A percentile compares a stretch with the other conserved stretches of the same genome.
These are phyloP conservation scores for Hymenopus coronatus DNA, from an alignment of 2,888 invertebrate species.

Conservation along the genomic window DNA sequence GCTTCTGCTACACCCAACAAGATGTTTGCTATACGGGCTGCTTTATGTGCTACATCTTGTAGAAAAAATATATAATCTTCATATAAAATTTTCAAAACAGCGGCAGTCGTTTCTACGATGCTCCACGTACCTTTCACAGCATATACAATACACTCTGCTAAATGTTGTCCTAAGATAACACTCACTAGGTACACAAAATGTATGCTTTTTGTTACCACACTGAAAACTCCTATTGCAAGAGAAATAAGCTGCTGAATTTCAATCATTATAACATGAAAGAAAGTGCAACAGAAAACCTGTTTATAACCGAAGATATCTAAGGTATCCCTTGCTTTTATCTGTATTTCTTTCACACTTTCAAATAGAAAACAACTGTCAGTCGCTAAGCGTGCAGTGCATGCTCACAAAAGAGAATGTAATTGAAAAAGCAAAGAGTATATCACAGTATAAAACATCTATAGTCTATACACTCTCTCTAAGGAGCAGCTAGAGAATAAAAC, in stretches of 20 bases:
- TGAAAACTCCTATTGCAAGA: not conserved
- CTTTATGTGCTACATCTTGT: conserved; percentile 7
- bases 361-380: too few species aligned
- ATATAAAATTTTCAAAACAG: conserved; percentile 1
- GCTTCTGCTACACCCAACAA: not conserved
- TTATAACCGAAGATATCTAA: too few species aligned
- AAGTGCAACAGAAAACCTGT: not conserved
- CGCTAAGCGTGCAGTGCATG: too few species aligned
- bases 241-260: not conserved
- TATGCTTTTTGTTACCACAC: not conserved
- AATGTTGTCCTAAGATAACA: conserved; percentile 3
- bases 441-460: too few species aligned
- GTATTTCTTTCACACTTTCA: too few species aligned
- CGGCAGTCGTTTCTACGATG: not conserved
- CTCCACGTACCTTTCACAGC: not conserved
- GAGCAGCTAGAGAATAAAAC: too few species aligned
- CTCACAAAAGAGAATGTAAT: too few species aligned
- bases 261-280: not conserved
- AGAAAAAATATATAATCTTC: conserved; percentile 23
- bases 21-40: not conserved
- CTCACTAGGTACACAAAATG: not conserved
- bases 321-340: too few species aligned
- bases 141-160: not conserved
- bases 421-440: too few species aligned
- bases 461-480: too few species aligned